These are phyloP conservation scores for Zapus hudsonius DNA, from an alignment of 2,113 vertebrate genomes.

Conservation along the genomic window DNA sequence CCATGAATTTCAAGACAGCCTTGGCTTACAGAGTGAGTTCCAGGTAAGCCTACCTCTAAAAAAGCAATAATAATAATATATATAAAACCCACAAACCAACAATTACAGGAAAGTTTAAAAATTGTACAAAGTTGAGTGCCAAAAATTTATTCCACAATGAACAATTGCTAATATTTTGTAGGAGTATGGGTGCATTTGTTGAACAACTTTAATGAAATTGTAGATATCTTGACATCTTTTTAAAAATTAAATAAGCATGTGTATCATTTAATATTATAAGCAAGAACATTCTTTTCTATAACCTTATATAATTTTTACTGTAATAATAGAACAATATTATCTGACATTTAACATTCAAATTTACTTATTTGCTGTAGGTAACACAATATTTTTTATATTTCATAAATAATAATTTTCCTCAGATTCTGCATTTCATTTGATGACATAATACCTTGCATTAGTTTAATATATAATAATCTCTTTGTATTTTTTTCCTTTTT, in stretches of 20 bases:
- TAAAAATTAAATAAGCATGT: neutral
- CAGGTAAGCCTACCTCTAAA: no score
- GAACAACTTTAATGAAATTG: neutral
- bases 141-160: no score
- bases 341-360: neutral
- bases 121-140: no score
- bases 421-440: neutral
- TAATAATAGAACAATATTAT: neutral
- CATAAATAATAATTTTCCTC: neutral
- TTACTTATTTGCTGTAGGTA: neutral
- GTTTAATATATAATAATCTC: neutral
- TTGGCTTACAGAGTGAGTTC: no score
- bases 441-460: neutral
- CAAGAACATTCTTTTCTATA: neutral
- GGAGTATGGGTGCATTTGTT: neutral
- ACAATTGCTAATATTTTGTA: no score
- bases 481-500: neutral
- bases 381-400: neutral
- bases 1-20: no score
- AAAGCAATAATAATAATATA: no score
- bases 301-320: neutral
- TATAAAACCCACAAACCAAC: no score
- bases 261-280: neutral
- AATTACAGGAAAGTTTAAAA: no score
- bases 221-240: neutral